Evolutionary conservation across 2,797 vertebrate genomes (phyloP).

Genomic region (Fistularia tabacaria): DNA sequence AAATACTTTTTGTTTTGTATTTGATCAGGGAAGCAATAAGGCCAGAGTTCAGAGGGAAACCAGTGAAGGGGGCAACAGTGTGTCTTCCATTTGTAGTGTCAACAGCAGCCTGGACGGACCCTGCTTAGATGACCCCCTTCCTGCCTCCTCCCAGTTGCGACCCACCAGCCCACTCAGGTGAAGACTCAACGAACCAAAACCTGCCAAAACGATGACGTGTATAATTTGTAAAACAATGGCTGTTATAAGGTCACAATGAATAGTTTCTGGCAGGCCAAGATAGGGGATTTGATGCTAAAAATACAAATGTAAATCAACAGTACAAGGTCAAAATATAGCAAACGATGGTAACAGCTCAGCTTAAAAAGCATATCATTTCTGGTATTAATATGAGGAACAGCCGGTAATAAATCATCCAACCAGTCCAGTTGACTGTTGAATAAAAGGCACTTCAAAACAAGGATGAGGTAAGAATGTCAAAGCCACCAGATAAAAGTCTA

Average conservation of each 20-base stretch:
- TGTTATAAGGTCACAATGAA: no score
- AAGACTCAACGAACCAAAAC: background rate
- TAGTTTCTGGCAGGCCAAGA: no score
- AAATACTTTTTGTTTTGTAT: conserved; percentile 1
- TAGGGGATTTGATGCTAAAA: conserved; percentile 1
- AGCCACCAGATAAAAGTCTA: no score
- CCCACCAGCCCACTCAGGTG: conserved; percentile 76
- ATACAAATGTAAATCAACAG: background rate
- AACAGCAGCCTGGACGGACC: conserved; percentile 71
- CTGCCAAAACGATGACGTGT: conserved; percentile 8
- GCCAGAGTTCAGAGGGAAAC: conserved; percentile 75
- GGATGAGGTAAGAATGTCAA: no score
- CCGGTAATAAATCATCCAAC: no score
- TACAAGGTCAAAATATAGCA: no score
- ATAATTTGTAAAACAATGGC: no score
- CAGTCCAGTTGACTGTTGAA: no score
- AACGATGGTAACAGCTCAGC: no score
- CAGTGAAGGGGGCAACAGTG: conserved; percentile 72
- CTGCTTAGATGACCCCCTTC: conserved; percentile 64
- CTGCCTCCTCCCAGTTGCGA: conserved; percentile 37
- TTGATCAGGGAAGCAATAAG: conserved; percentile 83
- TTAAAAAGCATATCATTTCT: no score
- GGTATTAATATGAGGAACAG: no score
- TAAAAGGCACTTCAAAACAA: no score
- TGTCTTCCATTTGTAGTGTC: conserved; percentile 67